phyloP scores from a whole-genome alignment of 2,797 vertebrate genomes.

The Neosilurus hyrtlii region DNA sequence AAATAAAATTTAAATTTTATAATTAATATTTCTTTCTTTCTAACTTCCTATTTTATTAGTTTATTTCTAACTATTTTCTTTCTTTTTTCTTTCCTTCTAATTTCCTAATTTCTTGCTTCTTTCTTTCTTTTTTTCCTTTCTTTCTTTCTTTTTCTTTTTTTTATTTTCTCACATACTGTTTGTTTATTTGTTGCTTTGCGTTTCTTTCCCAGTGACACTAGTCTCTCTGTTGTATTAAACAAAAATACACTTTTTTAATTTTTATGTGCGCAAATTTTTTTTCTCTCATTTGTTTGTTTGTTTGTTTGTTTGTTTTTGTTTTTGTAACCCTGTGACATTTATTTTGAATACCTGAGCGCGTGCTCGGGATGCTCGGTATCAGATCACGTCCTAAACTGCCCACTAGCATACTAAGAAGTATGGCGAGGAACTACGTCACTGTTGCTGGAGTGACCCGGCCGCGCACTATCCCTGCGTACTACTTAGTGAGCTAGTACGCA shows the following conservation, averaged over 20 bases:
- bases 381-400: not conserved
- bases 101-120: not conserved
- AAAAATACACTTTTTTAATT: too few relatives aligned
- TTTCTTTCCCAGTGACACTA: too few relatives aligned
- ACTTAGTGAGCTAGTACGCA: not conserved
- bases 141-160: too few relatives aligned
- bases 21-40: not conserved
- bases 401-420: constrained; percentile 11
- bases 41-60: not conserved
- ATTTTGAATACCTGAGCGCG: constrained; percentile 2
- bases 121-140: too few relatives aligned
- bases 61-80: not conserved
- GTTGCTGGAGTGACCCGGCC: not conserved
- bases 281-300: not conserved
- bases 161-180: too few relatives aligned
- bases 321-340: not conserved
- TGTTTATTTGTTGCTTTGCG: not conserved
- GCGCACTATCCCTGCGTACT: not conserved
- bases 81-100: not conserved
- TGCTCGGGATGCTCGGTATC: not conserved
- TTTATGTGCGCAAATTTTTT: too few relatives aligned
- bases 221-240: too few relatives aligned
- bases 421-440: not conserved
- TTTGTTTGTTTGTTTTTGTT: not conserved
- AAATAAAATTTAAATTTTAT: too few relatives aligned